These are phyloP conservation scores for Oeneis ivallda DNA, from an alignment of 2,888 invertebrate genomes.

Conservation along the genomic window DNA sequence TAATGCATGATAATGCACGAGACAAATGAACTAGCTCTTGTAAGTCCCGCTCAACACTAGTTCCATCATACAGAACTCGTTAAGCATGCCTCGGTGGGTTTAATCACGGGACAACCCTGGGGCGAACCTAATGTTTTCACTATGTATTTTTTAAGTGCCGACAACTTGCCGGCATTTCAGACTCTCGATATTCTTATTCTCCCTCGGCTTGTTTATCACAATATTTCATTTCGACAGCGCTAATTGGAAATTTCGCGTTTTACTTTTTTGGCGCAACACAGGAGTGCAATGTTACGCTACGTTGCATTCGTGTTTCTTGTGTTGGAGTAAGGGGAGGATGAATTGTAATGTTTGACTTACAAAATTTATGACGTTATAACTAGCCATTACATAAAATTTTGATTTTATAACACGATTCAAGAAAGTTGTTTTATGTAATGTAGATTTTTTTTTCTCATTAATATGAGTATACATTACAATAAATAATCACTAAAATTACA, in stretches of 20 bases:
- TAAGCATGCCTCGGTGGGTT: constrained; percentile 78
- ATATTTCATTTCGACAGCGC: constrained; percentile 48
- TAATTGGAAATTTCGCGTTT: constrained; percentile 47
- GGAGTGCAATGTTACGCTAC: constrained; percentile 26
- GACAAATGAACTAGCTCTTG: neutral
- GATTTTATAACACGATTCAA: neutral
- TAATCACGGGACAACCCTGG: constrained; percentile 72
- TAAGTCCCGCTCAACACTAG: constrained; percentile 13
- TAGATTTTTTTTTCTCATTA: no score
- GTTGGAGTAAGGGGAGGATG: neutral
- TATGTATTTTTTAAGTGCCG: constrained; percentile 77
- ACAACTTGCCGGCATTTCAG: constrained; percentile 53
- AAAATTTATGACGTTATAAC: neutral
- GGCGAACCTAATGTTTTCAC: constrained; percentile 75
- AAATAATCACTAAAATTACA: no score
- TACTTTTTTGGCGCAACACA: constrained; percentile 34
- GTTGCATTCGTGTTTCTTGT: constrained; percentile 29
- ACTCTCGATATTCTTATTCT: constrained; percentile 43
- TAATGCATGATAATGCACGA: neutral
- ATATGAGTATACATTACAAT: no score
- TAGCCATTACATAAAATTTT: no score
- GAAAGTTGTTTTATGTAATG: neutral
- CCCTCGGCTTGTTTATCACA: constrained; percentile 41
- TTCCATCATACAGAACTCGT: constrained; percentile 76
- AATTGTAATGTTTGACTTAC: neutral